Conservation (phyloP, 2,797 vertebrate genomes). For the Potorous gilbertii region DNA sequence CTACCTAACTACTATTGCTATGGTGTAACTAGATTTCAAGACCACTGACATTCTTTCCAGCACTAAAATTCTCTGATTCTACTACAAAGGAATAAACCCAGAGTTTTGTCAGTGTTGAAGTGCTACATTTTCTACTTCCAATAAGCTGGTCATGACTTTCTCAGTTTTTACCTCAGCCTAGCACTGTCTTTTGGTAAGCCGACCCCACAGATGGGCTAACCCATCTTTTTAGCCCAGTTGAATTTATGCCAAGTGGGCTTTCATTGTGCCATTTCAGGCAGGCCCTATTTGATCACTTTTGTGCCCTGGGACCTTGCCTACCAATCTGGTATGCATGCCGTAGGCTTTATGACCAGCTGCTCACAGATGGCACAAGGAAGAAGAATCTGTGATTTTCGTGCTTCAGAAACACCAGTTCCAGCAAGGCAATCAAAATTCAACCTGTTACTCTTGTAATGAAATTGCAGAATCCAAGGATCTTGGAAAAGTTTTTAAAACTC, state of each 20-base stretch:
- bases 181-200: not conserved
- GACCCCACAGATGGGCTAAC: not conserved
- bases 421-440: not conserved
- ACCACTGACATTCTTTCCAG: not conserved
- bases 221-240: not conserved
- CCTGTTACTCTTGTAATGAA: not conserved
- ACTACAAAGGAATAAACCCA: not conserved
- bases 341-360: not conserved
- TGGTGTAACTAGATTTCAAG: not conserved
- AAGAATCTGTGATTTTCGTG: not conserved
- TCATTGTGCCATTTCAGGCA: not conserved
- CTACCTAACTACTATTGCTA: not conserved
- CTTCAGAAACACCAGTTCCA: not conserved
- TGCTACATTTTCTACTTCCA: not conserved
- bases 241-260: not conserved
- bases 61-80: not conserved
- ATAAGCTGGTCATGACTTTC: not conserved
- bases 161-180: not conserved
- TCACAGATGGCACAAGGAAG: not conserved
- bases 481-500: not conserved
- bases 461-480: not conserved
- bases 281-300: not conserved
- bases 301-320: not conserved
- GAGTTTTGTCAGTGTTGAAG: not conserved
- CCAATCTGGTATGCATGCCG: not conserved